Evolutionary conservation across 2,888 invertebrate species (phyloP).

Genomic region (Drosophila birchii): DNA sequence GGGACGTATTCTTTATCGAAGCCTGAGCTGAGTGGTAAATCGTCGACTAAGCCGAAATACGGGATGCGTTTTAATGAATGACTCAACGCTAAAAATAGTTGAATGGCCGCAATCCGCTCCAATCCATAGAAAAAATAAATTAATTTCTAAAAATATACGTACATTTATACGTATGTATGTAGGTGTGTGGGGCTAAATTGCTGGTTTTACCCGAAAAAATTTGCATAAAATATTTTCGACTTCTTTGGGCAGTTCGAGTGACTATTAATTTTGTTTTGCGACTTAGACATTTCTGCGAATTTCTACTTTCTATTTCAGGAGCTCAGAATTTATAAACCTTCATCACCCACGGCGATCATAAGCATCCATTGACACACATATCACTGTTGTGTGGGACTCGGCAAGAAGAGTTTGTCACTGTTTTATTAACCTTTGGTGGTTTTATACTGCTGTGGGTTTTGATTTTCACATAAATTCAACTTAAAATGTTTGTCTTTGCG

Average conservation of each 20-base stretch:
- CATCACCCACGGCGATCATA: constrained; percentile 7
- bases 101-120: constrained; percentile 28
- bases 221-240: constrained; percentile 66
- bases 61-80: constrained; percentile 59
- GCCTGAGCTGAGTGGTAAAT: constrained; percentile 3
- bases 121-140: constrained; percentile 31
- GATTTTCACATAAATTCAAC: constrained; percentile 72
- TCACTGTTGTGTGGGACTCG: not conserved
- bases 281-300: constrained; percentile 50
- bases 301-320: constrained; percentile 72
- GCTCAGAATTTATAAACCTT: constrained; percentile 40
- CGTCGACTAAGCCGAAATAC: constrained; percentile 38
- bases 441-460: constrained; percentile 35
- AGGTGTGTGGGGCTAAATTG: constrained; percentile 48
- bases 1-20: constrained; percentile 13
- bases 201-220: constrained; percentile 64
- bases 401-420: not conserved
- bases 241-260: constrained; percentile 11
- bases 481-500: constrained; percentile 58
- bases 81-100: constrained; percentile 74
- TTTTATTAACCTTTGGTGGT: constrained; percentile 21
- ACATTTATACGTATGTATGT: constrained; percentile 41
- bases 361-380: constrained; percentile 66
- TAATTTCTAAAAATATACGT: constrained; percentile 39
- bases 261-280: constrained; percentile 28